Evolutionary conservation across 2,888 invertebrate species (phyloP), one percentile per base, ranked within the genome.

Genomic region (Malthinus flaveolus): DNA sequence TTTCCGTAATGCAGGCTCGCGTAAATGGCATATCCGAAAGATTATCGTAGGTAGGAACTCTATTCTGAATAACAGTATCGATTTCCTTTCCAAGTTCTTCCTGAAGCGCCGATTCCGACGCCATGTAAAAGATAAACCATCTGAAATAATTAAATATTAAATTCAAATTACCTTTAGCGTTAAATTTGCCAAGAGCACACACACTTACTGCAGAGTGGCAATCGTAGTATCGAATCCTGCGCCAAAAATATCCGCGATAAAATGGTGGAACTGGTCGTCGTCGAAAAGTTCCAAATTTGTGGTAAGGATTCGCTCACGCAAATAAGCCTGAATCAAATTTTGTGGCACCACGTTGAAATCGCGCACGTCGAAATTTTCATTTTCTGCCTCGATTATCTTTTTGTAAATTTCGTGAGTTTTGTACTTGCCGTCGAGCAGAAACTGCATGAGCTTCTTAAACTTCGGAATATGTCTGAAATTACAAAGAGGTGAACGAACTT

Each of bases 211-310:
- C 32, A 94, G 72, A 0, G 93, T 91, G 0, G 89, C 86, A 54
- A 91, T 78, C 0, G 92, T 89, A 0, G 95, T 94, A 69, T 95
- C 95, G 49, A 92, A 83, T 3, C 93, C 92, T 9, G 94, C 94
- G 0, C 93, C 93, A 71, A 91, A 91, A 71, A 94, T 80, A 76
- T 95, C 95, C 2, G 90, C 90, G 59, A 93, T 73, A 31, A 93
- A 80, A 74, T 88, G 90, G 66, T 86, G 78, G 71, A 92, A 79
- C 72, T 95, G 93, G 51, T 84, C 82, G 65, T 85, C 82, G 10
- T 81, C 85, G 71, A 87, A 87, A 66, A 83, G 83, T 49, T 75
- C 73, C 5, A 79, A 79, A 39, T 83, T 80, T 1, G 74, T 51
- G 6, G 57, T 32, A n/a, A 47, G 39, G 66, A 78, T 48, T 80